phyloP scores from a whole-genome alignment of 1,140 invertebrate genomes.

The Delia radicum region DNA sequence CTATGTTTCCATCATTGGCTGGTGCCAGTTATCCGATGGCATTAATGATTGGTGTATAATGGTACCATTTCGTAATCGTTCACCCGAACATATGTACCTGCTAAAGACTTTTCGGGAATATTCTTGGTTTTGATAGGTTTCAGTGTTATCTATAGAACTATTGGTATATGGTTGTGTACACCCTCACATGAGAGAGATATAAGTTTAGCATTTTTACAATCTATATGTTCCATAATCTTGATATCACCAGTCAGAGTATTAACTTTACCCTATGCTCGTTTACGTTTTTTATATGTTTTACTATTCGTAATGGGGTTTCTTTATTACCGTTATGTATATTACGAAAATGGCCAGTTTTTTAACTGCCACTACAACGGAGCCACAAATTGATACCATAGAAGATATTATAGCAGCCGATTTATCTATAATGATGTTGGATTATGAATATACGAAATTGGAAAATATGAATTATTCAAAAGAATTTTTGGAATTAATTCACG shows the following conservation, averaged over 20 bases:
- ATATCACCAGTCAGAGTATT: slow-evolving; percentile 31
- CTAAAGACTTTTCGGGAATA: slow-evolving; percentile 34
- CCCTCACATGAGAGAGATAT: slow-evolving; percentile 36
- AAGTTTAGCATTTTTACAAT: slow-evolving; percentile 39
- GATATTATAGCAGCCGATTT: slow-evolving; percentile 18
- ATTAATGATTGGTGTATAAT: slow-evolving; percentile 50
- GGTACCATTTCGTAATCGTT: slow-evolving; percentile 42
- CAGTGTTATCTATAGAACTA: slow-evolving; percentile 32
- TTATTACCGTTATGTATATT: slow-evolving; percentile 43
- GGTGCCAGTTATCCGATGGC: slow-evolving; percentile 47
- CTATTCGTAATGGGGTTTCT: slow-evolving; percentile 40
- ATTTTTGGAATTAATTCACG: not conserved
- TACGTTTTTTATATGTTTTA: slow-evolving; percentile 38
- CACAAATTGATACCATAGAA: slow-evolving; percentile 14
- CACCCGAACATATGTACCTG: slow-evolving; percentile 38
- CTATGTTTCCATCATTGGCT: slow-evolving; percentile 27
- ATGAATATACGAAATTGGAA: not conserved
- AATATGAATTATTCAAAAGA: not conserved
- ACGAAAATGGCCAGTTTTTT: slow-evolving; percentile 47
- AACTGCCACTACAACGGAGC: slow-evolving; percentile 32
- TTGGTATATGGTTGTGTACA: slow-evolving; percentile 42
- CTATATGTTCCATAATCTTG: slow-evolving; percentile 39
- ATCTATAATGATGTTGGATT: slow-evolving; percentile 21
- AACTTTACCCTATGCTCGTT: slow-evolving; percentile 30
- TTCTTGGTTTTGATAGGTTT: slow-evolving; percentile 40